Percentiles rank a stretch among this genome's conserved stretches.
Evolutionary conservation across 2,888 invertebrate genomes (phyloP).

Genomic region (Xestia c-nigrum): DNA sequence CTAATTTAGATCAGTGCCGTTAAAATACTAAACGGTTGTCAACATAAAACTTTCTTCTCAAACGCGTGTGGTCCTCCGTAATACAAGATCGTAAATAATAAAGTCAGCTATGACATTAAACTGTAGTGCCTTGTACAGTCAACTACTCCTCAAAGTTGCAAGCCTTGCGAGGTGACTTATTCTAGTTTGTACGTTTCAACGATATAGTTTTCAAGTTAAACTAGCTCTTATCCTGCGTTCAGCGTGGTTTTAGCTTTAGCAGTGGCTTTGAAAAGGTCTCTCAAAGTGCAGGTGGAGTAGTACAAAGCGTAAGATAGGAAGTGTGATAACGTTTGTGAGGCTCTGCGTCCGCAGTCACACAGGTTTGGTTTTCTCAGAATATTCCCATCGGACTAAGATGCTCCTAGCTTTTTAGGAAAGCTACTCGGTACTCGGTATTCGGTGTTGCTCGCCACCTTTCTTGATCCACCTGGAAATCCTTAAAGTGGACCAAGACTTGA

Average conservation of each 20-base stretch:
- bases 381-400: background rate
- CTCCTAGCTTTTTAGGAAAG: background rate
- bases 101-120: conserved; percentile 46
- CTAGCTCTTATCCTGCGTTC: background rate
- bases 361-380: background rate
- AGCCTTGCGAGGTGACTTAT: background rate
- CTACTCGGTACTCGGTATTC: no score
- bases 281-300: background rate
- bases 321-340: background rate
- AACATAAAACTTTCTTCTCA: conserved; percentile 19
- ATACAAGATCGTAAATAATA: conserved; percentile 41
- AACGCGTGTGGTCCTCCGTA: conserved; percentile 49
- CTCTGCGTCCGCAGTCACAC: background rate
- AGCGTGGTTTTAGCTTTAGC: background rate
- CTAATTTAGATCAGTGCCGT: background rate
- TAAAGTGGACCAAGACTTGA: no score
- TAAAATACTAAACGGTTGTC: conserved; percentile 28
- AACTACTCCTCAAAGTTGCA: background rate
- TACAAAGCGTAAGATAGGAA: background rate
- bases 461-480: background rate
- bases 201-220: background rate
- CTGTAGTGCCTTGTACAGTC: conserved; percentile 29
- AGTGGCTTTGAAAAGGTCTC: background rate
- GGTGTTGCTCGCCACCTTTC: background rate
- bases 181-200: background rate